Base-by-base conservation (phyloP, 1,140 invertebrate genomes). In the Bombus ignitus region DNA sequence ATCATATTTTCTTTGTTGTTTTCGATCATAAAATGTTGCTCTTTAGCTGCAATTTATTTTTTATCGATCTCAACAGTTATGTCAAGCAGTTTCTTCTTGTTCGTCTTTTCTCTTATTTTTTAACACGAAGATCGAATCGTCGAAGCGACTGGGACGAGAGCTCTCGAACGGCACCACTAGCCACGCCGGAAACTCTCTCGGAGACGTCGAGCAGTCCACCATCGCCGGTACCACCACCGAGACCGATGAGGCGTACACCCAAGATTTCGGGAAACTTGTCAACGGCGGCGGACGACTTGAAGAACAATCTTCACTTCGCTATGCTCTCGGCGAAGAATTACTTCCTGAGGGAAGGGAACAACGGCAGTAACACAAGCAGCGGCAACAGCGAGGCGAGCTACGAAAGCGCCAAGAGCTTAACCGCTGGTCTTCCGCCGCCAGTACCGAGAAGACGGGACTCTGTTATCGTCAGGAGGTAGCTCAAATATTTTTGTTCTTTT, bases 121-220 rank as follows among this genome's bases (percentile, higher is more conserved):
- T 57, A 0, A 25, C 32, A 22, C 37, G 8, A 79, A 94, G 94
- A 71, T 91, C 88, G 25, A 91, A 75, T 59, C 91, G 91, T 39
- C 87, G 90, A 18, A 25, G 84, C 28, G 90, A 92, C n/a, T 94
- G 93, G 93, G 92, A 92, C 37, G 92, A 90, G 8, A 68, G 81
- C 1, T 88, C 89, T 37, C 91, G 94, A 25, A 94, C 97, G 37
- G 98, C 98, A 0, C 98, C 98, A 0, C 92, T 98, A 37, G 98
- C 98, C 3, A 98, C 97, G 44, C 98, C 98, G 2, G 98, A 98
- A 93, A 98, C 97, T 3, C 93, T 98, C 5, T 98, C 97, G 0
- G 97, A 98, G 93, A 96, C 97, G 10, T 98, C 97, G 0, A 97
- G 96, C 88, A 96, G 90, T 81, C 94, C 94, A 57, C 94, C 94